A percentile compares a stretch with the other conserved stretches of the same genome.
Conservation (phyloP, 2,113 vertebrate genomes). For the Pseudopipra pipra region DNA sequence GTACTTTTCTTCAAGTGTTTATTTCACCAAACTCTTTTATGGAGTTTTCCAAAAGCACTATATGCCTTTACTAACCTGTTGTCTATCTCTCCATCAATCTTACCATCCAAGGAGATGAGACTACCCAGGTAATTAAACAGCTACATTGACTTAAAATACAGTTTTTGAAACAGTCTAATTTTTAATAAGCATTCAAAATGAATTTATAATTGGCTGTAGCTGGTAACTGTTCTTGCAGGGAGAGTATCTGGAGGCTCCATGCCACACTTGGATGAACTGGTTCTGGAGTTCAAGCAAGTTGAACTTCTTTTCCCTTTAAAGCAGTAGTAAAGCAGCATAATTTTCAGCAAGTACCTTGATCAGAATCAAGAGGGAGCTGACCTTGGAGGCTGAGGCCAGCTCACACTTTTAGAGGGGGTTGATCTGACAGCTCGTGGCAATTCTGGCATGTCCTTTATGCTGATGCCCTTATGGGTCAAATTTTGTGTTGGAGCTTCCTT, state of each 20-base stretch:
- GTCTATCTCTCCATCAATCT: too few species aligned
- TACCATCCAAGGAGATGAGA: too few species aligned
- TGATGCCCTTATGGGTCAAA: constrained; percentile 11
- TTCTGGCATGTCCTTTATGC: background rate
- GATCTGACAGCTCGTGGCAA: constrained; percentile 20
- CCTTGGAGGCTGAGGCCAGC: background rate
- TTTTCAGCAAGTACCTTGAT: background rate
- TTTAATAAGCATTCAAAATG: background rate
- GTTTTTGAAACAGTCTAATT: background rate
- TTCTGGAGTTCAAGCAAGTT: background rate
- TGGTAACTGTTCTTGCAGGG: background rate
- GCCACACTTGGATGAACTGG: background rate
- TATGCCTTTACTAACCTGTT: too few species aligned
- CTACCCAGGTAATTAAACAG: background rate
- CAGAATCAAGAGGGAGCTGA: background rate
- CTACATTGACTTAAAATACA: background rate
- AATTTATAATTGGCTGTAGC: background rate
- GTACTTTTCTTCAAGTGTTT: too few species aligned
- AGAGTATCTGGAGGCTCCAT: background rate
- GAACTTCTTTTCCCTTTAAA: background rate
- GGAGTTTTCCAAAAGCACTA: too few species aligned
- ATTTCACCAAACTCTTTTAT: too few species aligned
- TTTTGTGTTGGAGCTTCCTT: background rate
- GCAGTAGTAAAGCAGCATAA: background rate
- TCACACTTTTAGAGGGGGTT: background rate